phyloP scores from a whole-genome alignment of 2,797 vertebrate genomes.

The Microctenopoma steveboyesi region DNA sequence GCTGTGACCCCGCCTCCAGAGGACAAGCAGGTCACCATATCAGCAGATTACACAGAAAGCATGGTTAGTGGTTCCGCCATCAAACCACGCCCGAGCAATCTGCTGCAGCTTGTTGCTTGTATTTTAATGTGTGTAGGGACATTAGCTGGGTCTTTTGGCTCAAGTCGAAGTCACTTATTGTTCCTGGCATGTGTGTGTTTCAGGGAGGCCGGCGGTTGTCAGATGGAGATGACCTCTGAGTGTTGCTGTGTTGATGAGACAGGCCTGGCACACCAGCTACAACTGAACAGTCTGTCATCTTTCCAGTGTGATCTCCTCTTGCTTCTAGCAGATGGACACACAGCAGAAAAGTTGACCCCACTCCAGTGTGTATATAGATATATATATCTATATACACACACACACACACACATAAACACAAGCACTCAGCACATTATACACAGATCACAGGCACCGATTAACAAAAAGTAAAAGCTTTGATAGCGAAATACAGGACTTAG shows the following conservation, averaged over 20 bases:
- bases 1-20: conserved; percentile 88
- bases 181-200: conserved; percentile 22
- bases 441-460: conserved; percentile 54
- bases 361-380: background rate
- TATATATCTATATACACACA: conserved; percentile 9
- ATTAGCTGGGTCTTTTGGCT: background rate
- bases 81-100: background rate
- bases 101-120: background rate
- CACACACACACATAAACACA: conserved; percentile 27
- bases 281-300: conserved; percentile 44
- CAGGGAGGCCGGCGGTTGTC: conserved; percentile 85
- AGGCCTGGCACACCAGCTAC: conserved; percentile 52
- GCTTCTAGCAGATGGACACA: conserved; percentile 40
- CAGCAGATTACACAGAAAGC: conserved; percentile 93
- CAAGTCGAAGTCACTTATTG: background rate
- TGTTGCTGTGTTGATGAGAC: conserved; percentile 74
- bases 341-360: conserved; percentile 15
- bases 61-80: conserved; percentile 84
- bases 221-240: conserved; percentile 88
- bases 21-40: conserved; percentile 97
- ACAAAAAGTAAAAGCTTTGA: conserved; percentile 33
- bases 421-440: conserved; percentile 28
- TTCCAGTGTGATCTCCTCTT: conserved; percentile 41
- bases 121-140: background rate
- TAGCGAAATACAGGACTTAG: conserved; percentile 29